These are phyloP conservation scores for Eospalax fontanierii DNA, from an alignment of 2,797 vertebrate species.

Conservation along the genomic window DNA sequence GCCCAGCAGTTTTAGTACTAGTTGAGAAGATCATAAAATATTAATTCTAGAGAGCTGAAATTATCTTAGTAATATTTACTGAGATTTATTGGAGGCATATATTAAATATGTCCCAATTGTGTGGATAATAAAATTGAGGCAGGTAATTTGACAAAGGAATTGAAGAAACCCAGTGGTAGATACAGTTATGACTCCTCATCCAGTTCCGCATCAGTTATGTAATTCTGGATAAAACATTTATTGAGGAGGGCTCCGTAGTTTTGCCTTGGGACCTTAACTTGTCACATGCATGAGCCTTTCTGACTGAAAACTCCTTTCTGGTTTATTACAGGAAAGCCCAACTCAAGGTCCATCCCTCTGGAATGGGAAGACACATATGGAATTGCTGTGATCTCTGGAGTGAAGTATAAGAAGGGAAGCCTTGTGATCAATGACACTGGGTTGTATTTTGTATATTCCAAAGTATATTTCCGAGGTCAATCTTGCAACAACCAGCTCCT, in stretches of 20 bases:
- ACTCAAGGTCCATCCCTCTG: constrained; percentile 88
- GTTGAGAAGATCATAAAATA: neutral
- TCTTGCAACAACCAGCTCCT: constrained; percentile 87
- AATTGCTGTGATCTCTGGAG: constrained; percentile 90
- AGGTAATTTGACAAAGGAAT: neutral
- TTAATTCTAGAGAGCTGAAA: constrained; percentile 29
- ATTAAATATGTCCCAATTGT: neutral
- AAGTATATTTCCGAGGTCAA: constrained; percentile 91
- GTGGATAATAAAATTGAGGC: neutral
- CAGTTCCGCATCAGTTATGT: neutral
- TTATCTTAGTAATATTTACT: neutral
- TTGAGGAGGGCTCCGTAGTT: neutral
- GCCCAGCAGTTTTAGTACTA: neutral
- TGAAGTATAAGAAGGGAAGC: constrained; percentile 91
- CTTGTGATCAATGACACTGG: constrained; percentile 93
- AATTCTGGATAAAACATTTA: neutral
- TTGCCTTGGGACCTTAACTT: too few species aligned
- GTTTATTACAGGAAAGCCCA: constrained; percentile 86
- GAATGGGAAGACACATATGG: constrained; percentile 92
- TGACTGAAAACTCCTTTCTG: neutral
- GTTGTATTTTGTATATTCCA: constrained; percentile 96
- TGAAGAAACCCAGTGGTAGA: neutral
- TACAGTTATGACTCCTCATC: neutral
- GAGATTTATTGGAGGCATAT: neutral
- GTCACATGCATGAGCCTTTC: neutral